Conservation (phyloP, 1,140 invertebrate genomes). For the Neodiprion lecontei region DNA sequence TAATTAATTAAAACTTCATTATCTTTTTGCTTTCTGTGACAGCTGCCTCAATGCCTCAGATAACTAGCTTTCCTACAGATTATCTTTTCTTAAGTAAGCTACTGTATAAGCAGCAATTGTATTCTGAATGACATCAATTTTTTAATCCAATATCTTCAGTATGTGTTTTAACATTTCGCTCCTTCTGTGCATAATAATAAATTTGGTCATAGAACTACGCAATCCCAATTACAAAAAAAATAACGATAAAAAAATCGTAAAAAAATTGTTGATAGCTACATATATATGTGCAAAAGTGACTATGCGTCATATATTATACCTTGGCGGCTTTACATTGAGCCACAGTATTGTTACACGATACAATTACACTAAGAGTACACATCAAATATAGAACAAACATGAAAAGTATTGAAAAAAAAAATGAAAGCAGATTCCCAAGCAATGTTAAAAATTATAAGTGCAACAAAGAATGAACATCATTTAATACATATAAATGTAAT, state of each 20-base stretch:
- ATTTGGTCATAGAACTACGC: conserved; percentile 14
- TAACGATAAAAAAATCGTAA: not conserved
- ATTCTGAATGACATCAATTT: not conserved
- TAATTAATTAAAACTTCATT: conserved; percentile 56
- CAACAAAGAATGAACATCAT: not conserved
- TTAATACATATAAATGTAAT: not conserved
- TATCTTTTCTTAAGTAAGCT: not conserved
- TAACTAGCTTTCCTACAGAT: conserved; percentile 59
- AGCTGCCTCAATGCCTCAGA: conserved; percentile 62
- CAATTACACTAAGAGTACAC: not conserved
- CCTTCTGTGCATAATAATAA: not conserved
- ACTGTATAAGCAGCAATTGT: not conserved
- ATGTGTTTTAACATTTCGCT: not conserved
- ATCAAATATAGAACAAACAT: no score
- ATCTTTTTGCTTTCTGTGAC: conserved; percentile 56
- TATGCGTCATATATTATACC: not conserved
- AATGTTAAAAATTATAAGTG: conserved; percentile 3
- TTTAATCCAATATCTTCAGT: no score
- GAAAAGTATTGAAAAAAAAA: not conserved
- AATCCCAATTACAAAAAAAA: conserved; percentile 23
- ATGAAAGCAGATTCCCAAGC: not conserved
- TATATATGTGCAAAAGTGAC: no score
- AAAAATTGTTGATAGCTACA: no score
- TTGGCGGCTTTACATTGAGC: not conserved
- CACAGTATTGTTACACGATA: not conserved